phyloP scores from a whole-genome alignment of 2,797 vertebrate species.

The Limosa lapponica region DNA sequence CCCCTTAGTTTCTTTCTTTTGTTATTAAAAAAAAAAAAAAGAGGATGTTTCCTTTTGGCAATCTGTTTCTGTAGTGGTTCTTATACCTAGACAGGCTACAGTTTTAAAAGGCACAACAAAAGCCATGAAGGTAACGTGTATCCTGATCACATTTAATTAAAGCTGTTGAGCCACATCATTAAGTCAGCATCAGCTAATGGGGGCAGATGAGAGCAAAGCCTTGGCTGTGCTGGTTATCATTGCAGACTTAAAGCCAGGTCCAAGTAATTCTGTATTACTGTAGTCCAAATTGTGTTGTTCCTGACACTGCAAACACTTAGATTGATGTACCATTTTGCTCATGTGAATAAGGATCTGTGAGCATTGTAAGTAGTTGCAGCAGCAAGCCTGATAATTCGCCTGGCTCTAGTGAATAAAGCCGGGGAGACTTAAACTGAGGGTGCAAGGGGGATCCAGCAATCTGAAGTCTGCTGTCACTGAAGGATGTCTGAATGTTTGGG shows the following conservation, averaged over 20 bases:
- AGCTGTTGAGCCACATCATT: not conserved
- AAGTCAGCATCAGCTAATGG: not conserved
- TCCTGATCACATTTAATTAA: not conserved
- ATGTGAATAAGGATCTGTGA: not conserved
- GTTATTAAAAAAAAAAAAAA: not conserved
- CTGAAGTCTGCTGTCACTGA: not conserved
- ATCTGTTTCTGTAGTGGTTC: constrained; percentile 9
- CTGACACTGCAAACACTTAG: not conserved
- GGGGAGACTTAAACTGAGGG: not conserved
- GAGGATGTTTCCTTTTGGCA: constrained; percentile 16
- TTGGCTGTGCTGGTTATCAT: not conserved
- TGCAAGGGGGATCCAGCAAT: not conserved
- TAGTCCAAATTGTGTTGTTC: not conserved
- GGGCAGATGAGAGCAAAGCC: not conserved
- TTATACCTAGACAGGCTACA: not conserved
- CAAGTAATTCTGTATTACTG: not conserved
- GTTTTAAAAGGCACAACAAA: constrained; percentile 27
- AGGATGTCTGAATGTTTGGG: not conserved
- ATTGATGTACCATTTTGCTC: not conserved
- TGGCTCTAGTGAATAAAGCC: not conserved
- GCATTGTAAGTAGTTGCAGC: rapidly evolving
- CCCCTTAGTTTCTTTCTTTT: not conserved
- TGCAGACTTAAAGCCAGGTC: not conserved
- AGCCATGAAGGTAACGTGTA: not conserved
- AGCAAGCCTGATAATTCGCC: not conserved